A percentile compares a stretch with the other conserved stretches of the same genome.
phyloP scores from a whole-genome alignment of 2,113 vertebrate genomes.

The Spea multiplicata region DNA sequence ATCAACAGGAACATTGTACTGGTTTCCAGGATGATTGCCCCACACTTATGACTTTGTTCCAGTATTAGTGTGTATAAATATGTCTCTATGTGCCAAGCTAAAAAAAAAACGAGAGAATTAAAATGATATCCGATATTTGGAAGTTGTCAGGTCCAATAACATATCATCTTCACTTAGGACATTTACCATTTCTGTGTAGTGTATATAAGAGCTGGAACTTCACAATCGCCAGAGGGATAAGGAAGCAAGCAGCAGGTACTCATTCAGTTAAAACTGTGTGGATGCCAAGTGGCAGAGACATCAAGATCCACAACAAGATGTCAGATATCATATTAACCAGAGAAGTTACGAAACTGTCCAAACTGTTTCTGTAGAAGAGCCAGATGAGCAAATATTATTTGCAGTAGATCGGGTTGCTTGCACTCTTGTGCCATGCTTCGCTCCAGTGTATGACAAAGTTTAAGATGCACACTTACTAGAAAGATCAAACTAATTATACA shows the following conservation, averaged over 20 bases:
- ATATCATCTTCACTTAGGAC: too few species aligned
- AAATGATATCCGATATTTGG: too few species aligned
- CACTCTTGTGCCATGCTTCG: not conserved
- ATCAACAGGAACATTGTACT: too few species aligned
- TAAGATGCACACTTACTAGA: not conserved
- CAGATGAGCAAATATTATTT: not conserved
- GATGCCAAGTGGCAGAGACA: not conserved
- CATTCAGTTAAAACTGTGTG: not conserved
- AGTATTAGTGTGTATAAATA: too few species aligned
- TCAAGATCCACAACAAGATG: not conserved
- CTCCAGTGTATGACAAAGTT: not conserved
- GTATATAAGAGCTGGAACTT: too few species aligned
- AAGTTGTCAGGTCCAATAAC: too few species aligned
- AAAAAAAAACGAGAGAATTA: too few species aligned
- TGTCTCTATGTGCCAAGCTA: too few species aligned
- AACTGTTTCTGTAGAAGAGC: not conserved
- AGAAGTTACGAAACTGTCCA: not conserved
- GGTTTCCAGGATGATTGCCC: too few species aligned
- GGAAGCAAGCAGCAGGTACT: not conserved
- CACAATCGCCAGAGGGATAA: not conserved
- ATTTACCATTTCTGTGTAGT: too few species aligned
- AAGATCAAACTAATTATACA: not conserved
- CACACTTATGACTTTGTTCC: too few species aligned
- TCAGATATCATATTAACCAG: not conserved
- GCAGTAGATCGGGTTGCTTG: not conserved